Evolutionary conservation across 2,797 vertebrate genomes (phyloP), one percentile per base, ranked within the genome.

Genomic region (Takifugu rubripes): DNA sequence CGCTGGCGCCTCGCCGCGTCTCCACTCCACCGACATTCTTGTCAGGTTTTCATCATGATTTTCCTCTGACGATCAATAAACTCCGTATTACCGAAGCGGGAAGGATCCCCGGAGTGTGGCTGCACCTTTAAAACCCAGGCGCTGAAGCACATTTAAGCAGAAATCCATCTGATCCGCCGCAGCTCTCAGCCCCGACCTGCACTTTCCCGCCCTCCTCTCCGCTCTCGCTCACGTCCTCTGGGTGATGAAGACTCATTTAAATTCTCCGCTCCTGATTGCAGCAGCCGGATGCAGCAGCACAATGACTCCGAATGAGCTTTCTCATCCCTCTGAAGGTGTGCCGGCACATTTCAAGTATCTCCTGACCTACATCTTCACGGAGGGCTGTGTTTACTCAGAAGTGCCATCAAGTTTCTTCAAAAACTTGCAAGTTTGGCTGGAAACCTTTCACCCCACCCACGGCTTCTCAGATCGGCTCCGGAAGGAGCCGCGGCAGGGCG

Each of bases 201-300:
- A 8, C 56, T 70, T 33, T 26, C 0, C 0, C 52, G 50, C 61
- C 15, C 26, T 33, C 58, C 63, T 50, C 64, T 59, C 40, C 43
- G 1, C 2, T 25, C 54, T 59, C 31, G 54, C 45, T n/a, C 21
- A 58, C 42, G 46, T 77, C 78, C 68, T 75, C 58, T 61, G 65
- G 49, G 65, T 51, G 59, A 68, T 54, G 71, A 71, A 61, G 72
- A 54, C 79, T 83, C 65, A 73, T 80, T 49, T 67, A 61, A 62
- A 84, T 70, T 70, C 75, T 64, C 47, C 48, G 49, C 59, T 60
- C 68, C 71, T 81, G 79, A 86, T 66, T 75, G 64, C 72, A 10
- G 60, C 47, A 24, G 11, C 31, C 56, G 63, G 51, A 21, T 42
- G 60, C 47, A 24, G 11, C 31, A 59, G 63, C 52, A 21, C 44